A percentile compares a stretch with the other conserved stretches of the same genome.
These are phyloP conservation scores for Rallus limicola DNA, from an alignment of 2,113 vertebrate genomes.

Conservation along the genomic window DNA sequence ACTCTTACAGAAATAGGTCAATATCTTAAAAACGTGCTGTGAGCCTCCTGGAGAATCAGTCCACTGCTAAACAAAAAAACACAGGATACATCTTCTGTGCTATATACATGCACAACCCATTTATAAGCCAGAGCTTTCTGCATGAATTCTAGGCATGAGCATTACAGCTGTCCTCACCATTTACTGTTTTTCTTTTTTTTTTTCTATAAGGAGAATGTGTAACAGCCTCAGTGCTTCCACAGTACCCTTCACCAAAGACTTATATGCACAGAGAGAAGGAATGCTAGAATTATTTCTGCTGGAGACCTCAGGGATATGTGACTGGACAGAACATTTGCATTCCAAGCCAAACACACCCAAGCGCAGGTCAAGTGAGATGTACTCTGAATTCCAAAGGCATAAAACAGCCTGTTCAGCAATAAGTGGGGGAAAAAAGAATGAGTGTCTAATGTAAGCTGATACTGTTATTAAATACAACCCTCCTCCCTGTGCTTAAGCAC, in stretches of 20 bases:
- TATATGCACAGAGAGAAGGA: constrained; percentile 22
- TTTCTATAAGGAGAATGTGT: background rate
- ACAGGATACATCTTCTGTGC: background rate
- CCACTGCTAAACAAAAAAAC: background rate
- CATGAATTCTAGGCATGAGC: background rate
- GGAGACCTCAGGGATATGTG: constrained; percentile 24
- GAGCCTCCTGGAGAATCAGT: constrained; percentile 3
- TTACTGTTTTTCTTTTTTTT: background rate
- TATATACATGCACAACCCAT: background rate
- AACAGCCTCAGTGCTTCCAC: background rate
- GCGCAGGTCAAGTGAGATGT: background rate
- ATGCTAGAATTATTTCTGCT: constrained; percentile 59
- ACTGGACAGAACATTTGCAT: constrained; percentile 52
- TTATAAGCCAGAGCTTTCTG: constrained; percentile 7
- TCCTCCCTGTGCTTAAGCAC: background rate
- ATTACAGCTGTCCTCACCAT: background rate
- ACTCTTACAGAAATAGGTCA: background rate
- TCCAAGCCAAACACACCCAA: constrained; percentile 53
- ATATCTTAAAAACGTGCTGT: background rate
- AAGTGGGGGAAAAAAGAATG: constrained; percentile 29
- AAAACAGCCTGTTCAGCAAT: constrained; percentile 68
- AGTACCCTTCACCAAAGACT: constrained; percentile 26
- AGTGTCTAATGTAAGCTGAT: constrained; percentile 54
- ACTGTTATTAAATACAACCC: constrained; percentile 52
- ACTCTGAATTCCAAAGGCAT: constrained; percentile 51